phyloP scores from a whole-genome alignment of 2,888 invertebrate genomes.

The Stenichneumon culpator region DNA sequence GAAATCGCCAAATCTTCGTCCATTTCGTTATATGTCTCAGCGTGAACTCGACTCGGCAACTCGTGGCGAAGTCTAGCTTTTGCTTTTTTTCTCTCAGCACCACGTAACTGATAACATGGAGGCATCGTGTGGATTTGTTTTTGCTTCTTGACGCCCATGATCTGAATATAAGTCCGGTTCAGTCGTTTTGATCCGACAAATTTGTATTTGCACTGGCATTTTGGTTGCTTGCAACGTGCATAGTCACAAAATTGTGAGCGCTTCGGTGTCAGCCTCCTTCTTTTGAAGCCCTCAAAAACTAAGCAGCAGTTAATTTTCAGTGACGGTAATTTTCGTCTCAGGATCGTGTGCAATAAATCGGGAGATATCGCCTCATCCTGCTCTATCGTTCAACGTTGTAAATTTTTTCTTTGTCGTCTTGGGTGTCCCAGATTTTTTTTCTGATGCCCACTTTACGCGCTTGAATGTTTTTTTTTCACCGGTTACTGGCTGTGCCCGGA shows the following conservation, averaged over 20 bases:
- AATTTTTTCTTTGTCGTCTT: neutral
- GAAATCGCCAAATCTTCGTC: conserved; percentile 19
- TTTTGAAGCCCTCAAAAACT: conserved; percentile 33
- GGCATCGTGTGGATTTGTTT: conserved; percentile 27
- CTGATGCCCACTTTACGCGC: neutral
- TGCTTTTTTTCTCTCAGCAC: neutral
- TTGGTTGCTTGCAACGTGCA: conserved; percentile 39
- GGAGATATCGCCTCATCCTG: conserved; percentile 3
- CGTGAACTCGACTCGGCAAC: conserved; percentile 30
- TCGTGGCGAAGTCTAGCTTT: conserved; percentile 24
- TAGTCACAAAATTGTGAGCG: conserved; percentile 13
- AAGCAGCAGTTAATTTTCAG: conserved; percentile 43
- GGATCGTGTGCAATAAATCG: conserved; percentile 9
- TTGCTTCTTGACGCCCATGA: neutral
- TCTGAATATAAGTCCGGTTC: neutral
- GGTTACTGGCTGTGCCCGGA: neutral
- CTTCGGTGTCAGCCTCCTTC: neutral
- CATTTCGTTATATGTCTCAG: conserved; percentile 19
- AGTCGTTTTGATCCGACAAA: conserved; percentile 13
- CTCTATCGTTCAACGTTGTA: neutral
- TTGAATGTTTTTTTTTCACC: neutral
- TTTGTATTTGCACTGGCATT: conserved; percentile 33
- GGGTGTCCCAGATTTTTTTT: neutral
- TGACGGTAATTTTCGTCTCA: conserved; percentile 39
- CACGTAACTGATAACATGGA: conserved; percentile 39